phyloP scores from a whole-genome alignment of 1,140 invertebrate species.

The Lepidotrigona ventralis region DNA sequence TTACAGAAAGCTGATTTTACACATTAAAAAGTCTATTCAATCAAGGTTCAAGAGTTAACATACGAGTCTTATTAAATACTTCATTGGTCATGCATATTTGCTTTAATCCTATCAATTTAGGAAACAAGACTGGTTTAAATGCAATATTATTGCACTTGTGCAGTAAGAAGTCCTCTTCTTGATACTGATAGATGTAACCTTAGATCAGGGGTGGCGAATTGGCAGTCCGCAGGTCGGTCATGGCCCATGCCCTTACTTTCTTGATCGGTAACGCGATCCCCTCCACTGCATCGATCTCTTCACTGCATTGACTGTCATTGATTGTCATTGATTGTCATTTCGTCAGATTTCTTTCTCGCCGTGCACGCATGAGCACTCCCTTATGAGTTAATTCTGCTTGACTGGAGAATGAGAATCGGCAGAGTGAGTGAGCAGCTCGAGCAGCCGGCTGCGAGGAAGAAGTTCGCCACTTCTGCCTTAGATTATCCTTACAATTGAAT shows the following conservation, averaged over 20 bases:
- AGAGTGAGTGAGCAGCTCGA: too few relatives aligned
- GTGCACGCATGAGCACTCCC: too few relatives aligned
- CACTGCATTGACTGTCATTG: too few relatives aligned
- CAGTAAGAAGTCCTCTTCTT: constrained; percentile 37
- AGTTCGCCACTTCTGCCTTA: neutral
- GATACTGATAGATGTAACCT: constrained; percentile 37
- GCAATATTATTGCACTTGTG: constrained; percentile 21
- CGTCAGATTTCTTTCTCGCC: too few relatives aligned
- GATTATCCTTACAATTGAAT: constrained; percentile 38
- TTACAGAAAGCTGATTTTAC: constrained; percentile 27
- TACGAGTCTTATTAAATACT: constrained; percentile 27
- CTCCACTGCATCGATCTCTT: too few relatives aligned
- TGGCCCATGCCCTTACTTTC: too few relatives aligned
- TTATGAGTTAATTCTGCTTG: too few relatives aligned
- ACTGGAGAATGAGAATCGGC: too few relatives aligned
- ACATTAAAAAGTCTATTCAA: constrained; percentile 42
- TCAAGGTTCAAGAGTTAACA: constrained; percentile 40
- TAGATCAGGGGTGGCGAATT: neutral
- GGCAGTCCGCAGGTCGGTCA: too few relatives aligned
- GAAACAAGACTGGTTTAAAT: constrained; percentile 30
- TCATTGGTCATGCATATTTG: constrained; percentile 37
- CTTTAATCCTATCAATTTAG: constrained; percentile 37
- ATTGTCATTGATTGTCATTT: too few relatives aligned
- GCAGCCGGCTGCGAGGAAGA: too few relatives aligned
- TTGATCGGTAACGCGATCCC: too few relatives aligned